Conservation (phyloP, 2,888 invertebrate species). For the Oligia fasciuncula region DNA sequence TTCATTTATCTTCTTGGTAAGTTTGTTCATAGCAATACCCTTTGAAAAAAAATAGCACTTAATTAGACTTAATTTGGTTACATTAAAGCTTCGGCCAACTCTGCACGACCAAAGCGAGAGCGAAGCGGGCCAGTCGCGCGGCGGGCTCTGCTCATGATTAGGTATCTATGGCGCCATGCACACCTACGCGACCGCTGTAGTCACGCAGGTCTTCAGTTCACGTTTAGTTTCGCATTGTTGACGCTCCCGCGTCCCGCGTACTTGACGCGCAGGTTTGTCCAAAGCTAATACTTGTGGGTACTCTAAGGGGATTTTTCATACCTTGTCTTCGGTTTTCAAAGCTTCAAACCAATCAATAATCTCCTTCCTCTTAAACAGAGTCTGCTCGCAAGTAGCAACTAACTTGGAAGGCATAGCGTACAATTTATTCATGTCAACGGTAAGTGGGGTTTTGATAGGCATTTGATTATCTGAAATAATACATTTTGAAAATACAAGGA, state of each 20-base stretch:
- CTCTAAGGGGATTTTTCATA: conserved; percentile 40
- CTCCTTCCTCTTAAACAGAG: conserved; percentile 79
- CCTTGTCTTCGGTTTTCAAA: conserved; percentile 77
- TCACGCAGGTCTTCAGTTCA: no score
- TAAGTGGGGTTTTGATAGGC: conserved; percentile 55
- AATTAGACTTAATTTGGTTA: not conserved
- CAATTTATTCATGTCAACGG: conserved; percentile 77
- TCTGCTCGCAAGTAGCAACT: conserved; percentile 80
- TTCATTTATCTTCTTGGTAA: conserved; percentile 81
- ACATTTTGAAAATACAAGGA: not conserved
- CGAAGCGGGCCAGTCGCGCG: not conserved
- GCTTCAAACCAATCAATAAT: conserved; percentile 83
- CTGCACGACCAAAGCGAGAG: no score
- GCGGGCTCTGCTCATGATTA: not conserved
- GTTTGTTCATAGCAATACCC: conserved; percentile 74
- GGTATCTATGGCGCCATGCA: not conserved
- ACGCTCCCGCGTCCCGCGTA: no score
- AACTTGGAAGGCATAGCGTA: conserved; percentile 80
- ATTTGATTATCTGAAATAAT: conserved; percentile 43
- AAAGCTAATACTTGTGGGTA: not conserved
- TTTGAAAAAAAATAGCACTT: conserved; percentile 53
- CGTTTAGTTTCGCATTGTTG: no score
- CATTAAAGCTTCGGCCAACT: not conserved
- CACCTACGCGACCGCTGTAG: no score
- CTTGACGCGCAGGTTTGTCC: not conserved